Percentiles rank a stretch among this genome's conserved stretches.
Conservation (phyloP, 92 coral and sea anemone genomes). For the Porites cylindrica region DNA sequence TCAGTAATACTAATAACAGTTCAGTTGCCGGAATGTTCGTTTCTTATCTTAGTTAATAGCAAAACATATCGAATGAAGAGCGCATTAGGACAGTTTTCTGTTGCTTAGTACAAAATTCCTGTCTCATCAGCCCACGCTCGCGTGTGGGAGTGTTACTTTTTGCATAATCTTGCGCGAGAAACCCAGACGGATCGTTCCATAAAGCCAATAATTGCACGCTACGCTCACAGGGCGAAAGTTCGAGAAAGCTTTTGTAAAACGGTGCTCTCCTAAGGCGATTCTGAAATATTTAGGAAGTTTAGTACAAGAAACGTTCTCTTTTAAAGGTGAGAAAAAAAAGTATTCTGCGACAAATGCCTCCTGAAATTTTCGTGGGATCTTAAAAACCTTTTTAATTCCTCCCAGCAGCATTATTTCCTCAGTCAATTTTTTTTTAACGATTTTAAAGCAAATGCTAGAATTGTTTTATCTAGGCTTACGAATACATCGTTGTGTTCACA, state of each 20-base stretch:
- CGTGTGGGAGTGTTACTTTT: conserved; percentile 15
- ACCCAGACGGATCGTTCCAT: conserved; percentile 1
- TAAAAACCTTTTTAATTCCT: too few relatives aligned
- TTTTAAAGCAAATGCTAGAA: too few relatives aligned
- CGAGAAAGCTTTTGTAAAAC: background rate
- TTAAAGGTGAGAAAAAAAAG: background rate
- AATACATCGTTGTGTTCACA: too few relatives aligned
- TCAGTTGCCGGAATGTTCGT: background rate
- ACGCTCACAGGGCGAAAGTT: background rate
- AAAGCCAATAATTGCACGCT: background rate
- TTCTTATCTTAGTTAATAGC: background rate
- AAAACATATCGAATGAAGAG: background rate
- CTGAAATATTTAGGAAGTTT: background rate
- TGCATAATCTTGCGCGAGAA: background rate
- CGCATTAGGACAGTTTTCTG: background rate
- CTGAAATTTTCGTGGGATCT: background rate
- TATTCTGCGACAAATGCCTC: background rate
- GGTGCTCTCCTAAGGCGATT: background rate
- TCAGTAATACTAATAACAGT: background rate
- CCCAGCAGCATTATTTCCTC: too few relatives aligned
- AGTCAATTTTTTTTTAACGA: too few relatives aligned
- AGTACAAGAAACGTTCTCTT: background rate
- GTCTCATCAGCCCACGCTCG: background rate
- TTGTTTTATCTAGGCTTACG: too few relatives aligned
- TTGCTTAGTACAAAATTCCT: background rate